Evolutionary conservation across 2,888 invertebrate genomes (phyloP).

Genomic region (Acanthococcus lagerstroemiae): DNA sequence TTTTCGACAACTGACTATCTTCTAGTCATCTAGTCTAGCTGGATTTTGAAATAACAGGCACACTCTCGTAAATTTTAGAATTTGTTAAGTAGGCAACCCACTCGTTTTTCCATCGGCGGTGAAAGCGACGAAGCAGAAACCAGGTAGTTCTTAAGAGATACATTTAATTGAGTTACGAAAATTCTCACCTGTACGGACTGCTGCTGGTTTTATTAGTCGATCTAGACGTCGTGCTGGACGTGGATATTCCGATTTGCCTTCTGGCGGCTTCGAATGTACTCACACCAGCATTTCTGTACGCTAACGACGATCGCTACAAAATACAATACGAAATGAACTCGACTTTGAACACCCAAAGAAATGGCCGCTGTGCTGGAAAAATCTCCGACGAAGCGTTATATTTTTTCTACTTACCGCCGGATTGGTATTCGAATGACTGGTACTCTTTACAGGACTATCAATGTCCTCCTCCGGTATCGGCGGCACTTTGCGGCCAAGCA

Average conservation of each 20-base stretch:
- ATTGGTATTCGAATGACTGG: slow-evolving; percentile 26
- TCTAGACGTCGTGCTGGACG: slow-evolving; percentile 86
- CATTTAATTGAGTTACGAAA: no score
- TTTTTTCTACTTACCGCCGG: slow-evolving; percentile 19
- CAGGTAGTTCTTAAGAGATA: no score
- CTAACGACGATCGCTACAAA: slow-evolving; percentile 61
- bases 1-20: no score
- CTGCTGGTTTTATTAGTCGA: slow-evolving; percentile 91
- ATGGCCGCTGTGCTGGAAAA: no score
- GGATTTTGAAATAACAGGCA: no score
- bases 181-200: slow-evolving; percentile 67
- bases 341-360: no score
- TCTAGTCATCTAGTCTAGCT: no score
- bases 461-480: slow-evolving; percentile 54
- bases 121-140: no score
- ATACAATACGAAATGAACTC: slow-evolving; percentile 1
- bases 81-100: no score
- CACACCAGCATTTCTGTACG: slow-evolving; percentile 59
- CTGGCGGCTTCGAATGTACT: slow-evolving; percentile 49
- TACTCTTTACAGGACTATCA: slow-evolving; percentile 48
- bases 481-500: slow-evolving; percentile 72
- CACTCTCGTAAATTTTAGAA: no score
- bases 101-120: no score
- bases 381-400: no score
- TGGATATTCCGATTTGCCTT: slow-evolving; percentile 82